Evolutionary conservation across 2,888 invertebrate genomes (phyloP), one percentile per base, ranked within the genome.

Genomic region (Xylota sylvarum): DNA sequence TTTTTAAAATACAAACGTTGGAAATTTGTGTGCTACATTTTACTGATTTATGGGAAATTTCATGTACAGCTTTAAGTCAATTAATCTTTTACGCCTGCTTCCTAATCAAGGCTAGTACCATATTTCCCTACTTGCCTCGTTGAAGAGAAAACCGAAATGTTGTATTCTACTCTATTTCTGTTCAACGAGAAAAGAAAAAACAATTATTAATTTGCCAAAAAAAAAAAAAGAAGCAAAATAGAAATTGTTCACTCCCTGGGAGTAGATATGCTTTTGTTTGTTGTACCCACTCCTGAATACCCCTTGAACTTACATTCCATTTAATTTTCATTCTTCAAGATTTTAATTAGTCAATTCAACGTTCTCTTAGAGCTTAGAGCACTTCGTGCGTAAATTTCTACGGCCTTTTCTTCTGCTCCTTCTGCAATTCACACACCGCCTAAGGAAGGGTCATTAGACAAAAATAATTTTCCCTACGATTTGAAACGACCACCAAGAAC

Each of bases 321-420:
- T 40, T 69, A 17, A 69, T 55, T 69, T 35, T 43, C 40, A 55
- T 55, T 30, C 55, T 46, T 56, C 19, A 56, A n/a, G 43, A 46
- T 70, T 46, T 70, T 56, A 70, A 70, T 56, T 70, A 56, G n/a
- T 56, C 56, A 32, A 70, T 56, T 56, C 1, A 12, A 23, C 30
- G 17, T 55, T n/a, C 56, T 43, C 30, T 30, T 37, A 19, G 40
- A 30, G 7, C 30, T 10, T 23, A 35, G 37, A 60, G 17, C 40
- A 69, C 23, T 60, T 60, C 37, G 19, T 62, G 14, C 37, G 50
- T 62, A 62, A 32, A 37, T 35, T 37, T 17, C 32, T 9, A 30
- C 17, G 1, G 27, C 52, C 27, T 58, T 12, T 30, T 30, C 48
- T 27, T 40, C 37, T 58, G 10, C n/a, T 3, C 14, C 23, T 23